Conservation (phyloP, 2,888 invertebrate genomes). For the Anthoptus insignis region DNA sequence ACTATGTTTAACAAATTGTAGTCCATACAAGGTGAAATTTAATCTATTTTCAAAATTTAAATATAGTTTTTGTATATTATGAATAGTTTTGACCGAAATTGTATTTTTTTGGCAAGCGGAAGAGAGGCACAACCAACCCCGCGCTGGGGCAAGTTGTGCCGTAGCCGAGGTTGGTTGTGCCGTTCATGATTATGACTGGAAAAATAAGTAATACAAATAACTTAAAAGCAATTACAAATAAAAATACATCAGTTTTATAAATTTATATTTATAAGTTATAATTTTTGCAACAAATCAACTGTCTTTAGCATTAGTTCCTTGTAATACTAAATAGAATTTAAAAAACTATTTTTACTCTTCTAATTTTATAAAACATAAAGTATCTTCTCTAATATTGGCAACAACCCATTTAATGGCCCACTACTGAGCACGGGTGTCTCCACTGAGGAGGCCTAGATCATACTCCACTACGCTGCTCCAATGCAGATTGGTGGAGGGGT, state of each 20-base stretch:
- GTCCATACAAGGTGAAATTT: constrained; percentile 35
- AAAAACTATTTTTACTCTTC: not conserved
- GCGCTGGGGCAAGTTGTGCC: constrained; percentile 42
- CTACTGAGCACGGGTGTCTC: too few relatives aligned
- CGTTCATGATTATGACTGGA: constrained; percentile 3
- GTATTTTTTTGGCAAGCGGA: constrained; percentile 28
- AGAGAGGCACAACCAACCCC: constrained; percentile 41
- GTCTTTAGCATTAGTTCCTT: not conserved
- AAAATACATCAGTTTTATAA: not conserved
- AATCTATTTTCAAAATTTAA: constrained; percentile 31
- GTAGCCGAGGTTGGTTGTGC: constrained; percentile 34
- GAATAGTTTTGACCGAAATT: constrained; percentile 13
- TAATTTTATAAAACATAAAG: not conserved
- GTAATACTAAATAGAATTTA: not conserved
- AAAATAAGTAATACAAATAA: constrained; percentile 18
- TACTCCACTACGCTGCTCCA: too few relatives aligned
- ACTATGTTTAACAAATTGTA: not conserved
- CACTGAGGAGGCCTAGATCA: too few relatives aligned
- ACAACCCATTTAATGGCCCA: not conserved
- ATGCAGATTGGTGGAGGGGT: too few relatives aligned
- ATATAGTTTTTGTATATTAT: constrained; percentile 6
- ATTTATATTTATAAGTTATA: not conserved
- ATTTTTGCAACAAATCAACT: not conserved
- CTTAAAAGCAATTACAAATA: not conserved
- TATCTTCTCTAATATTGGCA: not conserved